Base-by-base conservation (phyloP, 2,113 vertebrate genomes). In the Hydropotes inermis region DNA sequence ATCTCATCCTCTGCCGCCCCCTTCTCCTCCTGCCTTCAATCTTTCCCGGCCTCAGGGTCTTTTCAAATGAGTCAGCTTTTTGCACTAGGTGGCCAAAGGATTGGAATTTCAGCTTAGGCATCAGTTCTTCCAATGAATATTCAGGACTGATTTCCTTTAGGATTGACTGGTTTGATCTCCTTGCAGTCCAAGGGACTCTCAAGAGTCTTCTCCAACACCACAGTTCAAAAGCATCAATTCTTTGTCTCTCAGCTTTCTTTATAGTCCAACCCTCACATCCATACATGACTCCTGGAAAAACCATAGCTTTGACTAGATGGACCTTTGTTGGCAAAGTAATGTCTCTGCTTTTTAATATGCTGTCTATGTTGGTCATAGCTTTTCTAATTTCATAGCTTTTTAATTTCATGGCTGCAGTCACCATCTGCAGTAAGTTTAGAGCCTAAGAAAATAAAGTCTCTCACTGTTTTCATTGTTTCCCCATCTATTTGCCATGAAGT, bases 241-340 rank as follows among this genome's bases (percentile, higher is more conserved):
- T 64, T 64, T 0, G 0, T 14, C 1, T 0, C 60, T 64, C 60
- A 64, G 30, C 6, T 33, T 64, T 33, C 60, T 64, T 33, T 1
- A 7, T 8, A 33, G 30, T 64, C 30, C 15, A 64, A 30, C 60
- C 33, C 14, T 33, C 60, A 64, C 60, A 64, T 16, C 60, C 60
- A 64, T 64, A 64, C 30, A 33, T 33, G 60, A 64, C 14, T 3
- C 33, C 14, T 16, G 60, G 60, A 33, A 64, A 64, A 64, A 64
- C 14, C 60, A 33, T 64, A 16, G 60, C 60, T 64, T 64, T 64
- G 30, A 64, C 13, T 61, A 61, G 60, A 33, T 0, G 0, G 60
- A 61, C 30, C 60, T 64, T 64, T 64, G 30, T 64, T 64, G 14
- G 60, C 60, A 33, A 7, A 64, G 14, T 61, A 7, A 61, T 64